A percentile compares a stretch with the other conserved stretches of the same genome.
Evolutionary conservation across 2,113 vertebrate species (phyloP).

Genomic region (Philantomba maxwellii): DNA sequence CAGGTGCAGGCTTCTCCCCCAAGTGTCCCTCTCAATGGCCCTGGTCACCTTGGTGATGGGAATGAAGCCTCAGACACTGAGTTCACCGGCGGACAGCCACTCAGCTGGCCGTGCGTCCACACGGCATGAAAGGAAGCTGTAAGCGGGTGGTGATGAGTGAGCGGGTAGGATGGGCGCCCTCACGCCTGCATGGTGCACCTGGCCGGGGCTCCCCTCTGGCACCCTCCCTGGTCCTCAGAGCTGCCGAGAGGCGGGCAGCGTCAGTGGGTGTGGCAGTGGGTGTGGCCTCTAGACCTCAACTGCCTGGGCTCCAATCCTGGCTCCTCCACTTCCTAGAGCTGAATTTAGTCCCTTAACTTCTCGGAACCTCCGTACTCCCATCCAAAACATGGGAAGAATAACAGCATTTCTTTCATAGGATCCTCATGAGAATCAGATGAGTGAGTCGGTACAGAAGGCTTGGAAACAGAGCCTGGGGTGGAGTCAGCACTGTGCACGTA

Average conservation of each 20-base stretch:
- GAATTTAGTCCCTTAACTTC: too few relatives aligned
- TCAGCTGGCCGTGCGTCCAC: not conserved
- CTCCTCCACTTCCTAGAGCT: not conserved
- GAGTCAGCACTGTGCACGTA: rapidly evolving
- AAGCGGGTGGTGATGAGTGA: not conserved
- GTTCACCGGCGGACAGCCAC: not conserved
- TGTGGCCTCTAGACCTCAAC: not conserved
- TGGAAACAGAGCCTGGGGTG: not conserved
- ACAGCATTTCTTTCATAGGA: not conserved
- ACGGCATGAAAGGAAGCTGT: not conserved
- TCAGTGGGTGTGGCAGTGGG: not conserved
- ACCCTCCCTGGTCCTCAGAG: not conserved
- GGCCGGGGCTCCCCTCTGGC: not conserved
- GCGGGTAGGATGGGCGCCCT: not conserved
- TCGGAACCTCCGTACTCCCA: not conserved
- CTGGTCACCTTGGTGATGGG: not conserved
- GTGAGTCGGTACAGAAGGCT: rapidly evolving
- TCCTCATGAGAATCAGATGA: not conserved
- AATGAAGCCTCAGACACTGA: not conserved
- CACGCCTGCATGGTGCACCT: not conserved
- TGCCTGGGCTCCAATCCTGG: not conserved
- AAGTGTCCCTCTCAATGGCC: not conserved
- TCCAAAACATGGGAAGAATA: not conserved
- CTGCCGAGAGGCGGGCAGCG: rapidly evolving
- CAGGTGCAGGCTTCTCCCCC: not conserved